A percentile compares a stretch with the other conserved stretches of the same genome.
Conservation (phyloP, 2,888 invertebrate species). For the Pseudanteris insignis region DNA sequence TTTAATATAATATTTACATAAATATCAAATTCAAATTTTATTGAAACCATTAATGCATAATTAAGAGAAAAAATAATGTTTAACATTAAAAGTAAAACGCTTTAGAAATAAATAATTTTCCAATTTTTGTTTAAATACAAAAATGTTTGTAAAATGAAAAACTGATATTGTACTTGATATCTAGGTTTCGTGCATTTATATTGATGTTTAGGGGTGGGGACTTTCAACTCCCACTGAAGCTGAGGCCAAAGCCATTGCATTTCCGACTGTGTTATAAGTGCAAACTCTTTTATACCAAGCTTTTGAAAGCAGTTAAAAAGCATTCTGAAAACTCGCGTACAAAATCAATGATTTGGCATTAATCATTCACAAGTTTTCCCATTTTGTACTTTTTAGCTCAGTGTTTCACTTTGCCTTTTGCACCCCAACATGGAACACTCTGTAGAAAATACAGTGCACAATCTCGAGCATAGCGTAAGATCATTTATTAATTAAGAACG, state of each 20-base stretch:
- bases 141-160: no score
- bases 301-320: constrained; percentile 27
- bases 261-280: constrained; percentile 8
- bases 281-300: not conserved
- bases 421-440: constrained; percentile 19
- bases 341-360: constrained; percentile 30
- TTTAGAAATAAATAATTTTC: no score
- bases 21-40: no score
- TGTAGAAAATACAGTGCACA: constrained; percentile 21
- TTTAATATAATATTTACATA: no score
- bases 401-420: no score
- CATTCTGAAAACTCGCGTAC: constrained; percentile 1
- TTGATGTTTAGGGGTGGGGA: constrained; percentile 19
- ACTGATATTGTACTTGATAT: no score
- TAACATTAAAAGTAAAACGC: no score
- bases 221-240: constrained; percentile 12
- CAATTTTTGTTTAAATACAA: no score
- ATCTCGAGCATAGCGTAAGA: constrained; percentile 29
- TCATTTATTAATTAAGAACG: constrained; percentile 3
- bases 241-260: constrained; percentile 21
- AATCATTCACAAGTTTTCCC: constrained; percentile 21
- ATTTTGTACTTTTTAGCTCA: no score
- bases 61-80: no score
- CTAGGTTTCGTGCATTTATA: constrained; percentile 8
- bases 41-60: no score